These are phyloP conservation scores for Oligia latruncula DNA, from an alignment of 2,888 invertebrate species.

Conservation along the genomic window DNA sequence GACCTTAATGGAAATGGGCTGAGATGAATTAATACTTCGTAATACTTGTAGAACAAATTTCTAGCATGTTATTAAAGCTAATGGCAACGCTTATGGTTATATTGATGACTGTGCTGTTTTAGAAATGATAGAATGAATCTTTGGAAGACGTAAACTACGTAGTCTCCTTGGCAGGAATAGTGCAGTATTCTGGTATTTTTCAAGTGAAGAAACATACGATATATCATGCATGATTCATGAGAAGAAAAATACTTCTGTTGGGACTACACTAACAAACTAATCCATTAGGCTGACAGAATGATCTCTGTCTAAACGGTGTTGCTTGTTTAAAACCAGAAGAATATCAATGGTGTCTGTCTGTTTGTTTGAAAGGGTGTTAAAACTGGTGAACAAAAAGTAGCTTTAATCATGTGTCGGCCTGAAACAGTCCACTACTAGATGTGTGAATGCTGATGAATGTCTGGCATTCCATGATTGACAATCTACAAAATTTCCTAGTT, in stretches of 20 bases:
- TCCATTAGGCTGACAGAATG: slow-evolving; percentile 15
- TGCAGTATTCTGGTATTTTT: not conserved
- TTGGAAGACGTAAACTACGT: not conserved
- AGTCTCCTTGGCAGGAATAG: not conserved
- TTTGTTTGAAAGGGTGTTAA: slow-evolving; percentile 19
- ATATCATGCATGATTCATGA: not conserved
- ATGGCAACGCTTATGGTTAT: not conserved
- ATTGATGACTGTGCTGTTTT: not conserved
- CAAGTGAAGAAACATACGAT: not conserved
- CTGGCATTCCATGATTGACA: not conserved
- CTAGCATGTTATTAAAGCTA: not conserved
- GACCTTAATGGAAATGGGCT: slow-evolving; percentile 35
- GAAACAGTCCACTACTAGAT: not conserved
- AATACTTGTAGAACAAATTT: slow-evolving; percentile 19
- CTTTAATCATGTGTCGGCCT: slow-evolving; percentile 2
- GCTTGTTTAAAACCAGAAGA: slow-evolving; percentile 16
- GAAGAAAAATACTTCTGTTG: not conserved
- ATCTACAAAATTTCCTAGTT: not conserved
- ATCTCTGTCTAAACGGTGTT: slow-evolving; percentile 20
- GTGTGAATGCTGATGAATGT: slow-evolving; percentile 6
- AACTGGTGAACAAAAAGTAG: slow-evolving; percentile 8
- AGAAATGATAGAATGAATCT: not conserved
- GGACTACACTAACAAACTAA: not conserved
- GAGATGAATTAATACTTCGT: slow-evolving; percentile 34
- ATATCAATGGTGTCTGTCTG: slow-evolving; percentile 14